Percentiles rank a stretch among this genome's conserved stretches.
These are phyloP conservation scores for Aphis gossypii DNA, from an alignment of 1,140 invertebrate genomes.

Conservation along the genomic window DNA sequence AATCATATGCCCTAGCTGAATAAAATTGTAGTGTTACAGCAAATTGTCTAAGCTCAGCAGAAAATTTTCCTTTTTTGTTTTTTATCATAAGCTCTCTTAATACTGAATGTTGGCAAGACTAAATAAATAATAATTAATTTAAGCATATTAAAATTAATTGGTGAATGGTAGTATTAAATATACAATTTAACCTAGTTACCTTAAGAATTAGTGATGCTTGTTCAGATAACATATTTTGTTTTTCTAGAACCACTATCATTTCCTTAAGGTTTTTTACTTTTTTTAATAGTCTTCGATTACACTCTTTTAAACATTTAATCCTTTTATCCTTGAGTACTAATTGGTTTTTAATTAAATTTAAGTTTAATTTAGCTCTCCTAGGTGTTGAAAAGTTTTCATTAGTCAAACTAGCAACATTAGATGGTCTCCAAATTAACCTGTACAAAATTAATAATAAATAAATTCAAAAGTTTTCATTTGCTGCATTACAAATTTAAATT, in stretches of 20 bases:
- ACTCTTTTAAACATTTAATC: neutral
- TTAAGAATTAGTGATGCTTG: conserved; percentile 7
- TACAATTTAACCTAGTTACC: neutral
- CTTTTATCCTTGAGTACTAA: neutral
- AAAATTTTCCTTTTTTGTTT: conserved; percentile 16
- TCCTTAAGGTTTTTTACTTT: neutral
- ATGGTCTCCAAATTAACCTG: conserved; percentile 2
- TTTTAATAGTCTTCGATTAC: neutral
- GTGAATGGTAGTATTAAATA: neutral
- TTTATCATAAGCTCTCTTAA: neutral
- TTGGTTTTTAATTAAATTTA: neutral
- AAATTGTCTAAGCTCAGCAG: conserved; percentile 59
- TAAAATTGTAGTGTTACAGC: conserved; percentile 65
- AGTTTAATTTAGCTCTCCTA: neutral
- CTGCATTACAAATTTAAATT: neutral
- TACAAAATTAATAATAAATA: neutral
- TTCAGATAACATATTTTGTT: conserved; percentile 20
- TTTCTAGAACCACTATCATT: neutral
- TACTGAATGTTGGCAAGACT: neutral
- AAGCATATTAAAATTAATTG: neutral
- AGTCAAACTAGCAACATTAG: neutral
- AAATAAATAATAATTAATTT: conserved; percentile 13
- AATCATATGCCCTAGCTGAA: conserved; percentile 64
- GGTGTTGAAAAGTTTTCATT: neutral
- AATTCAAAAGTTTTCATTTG: neutral